A percentile compares a stretch with the other conserved stretches of the same genome.
phyloP scores from a whole-genome alignment of 2,113 vertebrate genomes.

The Platichthys stellatus region DNA sequence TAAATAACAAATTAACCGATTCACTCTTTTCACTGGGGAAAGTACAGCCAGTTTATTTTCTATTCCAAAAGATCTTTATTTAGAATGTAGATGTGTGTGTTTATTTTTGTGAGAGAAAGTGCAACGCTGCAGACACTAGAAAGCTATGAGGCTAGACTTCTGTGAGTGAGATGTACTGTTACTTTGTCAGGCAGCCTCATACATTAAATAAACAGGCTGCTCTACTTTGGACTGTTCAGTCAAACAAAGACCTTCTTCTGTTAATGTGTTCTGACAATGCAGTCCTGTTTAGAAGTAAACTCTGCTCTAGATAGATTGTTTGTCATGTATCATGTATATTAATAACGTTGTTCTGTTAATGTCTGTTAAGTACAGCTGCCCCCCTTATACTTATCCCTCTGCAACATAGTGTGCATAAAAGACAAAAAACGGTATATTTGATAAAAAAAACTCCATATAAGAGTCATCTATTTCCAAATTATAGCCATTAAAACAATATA shows the following conservation, averaged over 20 bases:
- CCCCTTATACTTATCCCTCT: not conserved
- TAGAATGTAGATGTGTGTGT: constrained; percentile 53
- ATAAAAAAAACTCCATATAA: not conserved
- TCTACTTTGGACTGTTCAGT: constrained; percentile 55
- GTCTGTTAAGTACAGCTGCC: not conserved
- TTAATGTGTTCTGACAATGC: constrained; percentile 51
- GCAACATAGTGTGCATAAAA: not conserved
- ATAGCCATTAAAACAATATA: not conserved
- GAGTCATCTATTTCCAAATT: not conserved
- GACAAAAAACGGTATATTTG: not conserved
- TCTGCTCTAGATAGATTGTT: constrained; percentile 14
- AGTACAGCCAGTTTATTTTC: constrained; percentile 47
- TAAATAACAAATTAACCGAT: constrained; percentile 37
- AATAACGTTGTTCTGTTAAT: constrained; percentile 15
- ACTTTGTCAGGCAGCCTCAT: constrained; percentile 58
- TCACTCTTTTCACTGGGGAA: constrained; percentile 35
- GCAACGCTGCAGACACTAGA: constrained; percentile 58
- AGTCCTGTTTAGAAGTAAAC: constrained; percentile 15
- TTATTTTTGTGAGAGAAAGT: constrained; percentile 48
- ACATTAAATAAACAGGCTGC: constrained; percentile 57
- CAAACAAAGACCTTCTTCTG: constrained; percentile 47
- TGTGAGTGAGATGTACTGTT: constrained; percentile 57
- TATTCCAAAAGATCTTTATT: constrained; percentile 68
- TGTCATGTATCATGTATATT: constrained; percentile 23
- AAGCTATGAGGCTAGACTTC: constrained; percentile 51